Evolutionary conservation across 2,888 invertebrate genomes (phyloP).

Genomic region (Drosophila colorata): DNA sequence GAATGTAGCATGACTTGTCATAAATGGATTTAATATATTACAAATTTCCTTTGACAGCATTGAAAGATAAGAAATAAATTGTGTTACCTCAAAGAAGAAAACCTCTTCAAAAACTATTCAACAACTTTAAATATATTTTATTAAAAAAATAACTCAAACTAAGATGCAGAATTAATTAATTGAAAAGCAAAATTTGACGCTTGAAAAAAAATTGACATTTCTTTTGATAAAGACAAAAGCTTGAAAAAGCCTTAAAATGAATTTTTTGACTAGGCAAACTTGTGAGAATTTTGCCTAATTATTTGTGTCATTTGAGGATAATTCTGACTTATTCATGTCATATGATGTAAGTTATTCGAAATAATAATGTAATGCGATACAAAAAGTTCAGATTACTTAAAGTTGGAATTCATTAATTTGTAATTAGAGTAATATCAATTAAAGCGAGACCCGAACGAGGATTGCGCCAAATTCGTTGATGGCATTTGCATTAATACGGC

Average conservation of each 20-base stretch:
- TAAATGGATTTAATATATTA: no score
- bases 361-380: slow-evolving; percentile 8
- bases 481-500: slow-evolving; percentile 35
- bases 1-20: no score
- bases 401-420: slow-evolving; percentile 27
- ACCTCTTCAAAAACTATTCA: no score
- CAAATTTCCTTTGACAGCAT: no score
- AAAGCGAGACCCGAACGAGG: slow-evolving; percentile 12
- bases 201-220: no score
- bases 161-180: no score
- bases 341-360: slow-evolving; percentile 1
- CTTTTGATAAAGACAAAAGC: neutral
- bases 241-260: neutral
- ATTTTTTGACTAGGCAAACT: no score
- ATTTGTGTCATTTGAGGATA: slow-evolving; percentile 2
- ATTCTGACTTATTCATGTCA: slow-evolving; percentile 3
- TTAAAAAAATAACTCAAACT: no score
- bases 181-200: no score
- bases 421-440: slow-evolving; percentile 42
- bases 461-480: slow-evolving; percentile 12
- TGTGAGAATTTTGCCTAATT: neutral
- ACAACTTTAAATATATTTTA: no score
- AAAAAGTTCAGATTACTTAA: slow-evolving; percentile 1
- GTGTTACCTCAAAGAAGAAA: no score
- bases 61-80: no score